A percentile compares a stretch with the other conserved stretches of the same genome.
These are phyloP conservation scores for Mythimna loreyi DNA, from an alignment of 2,888 invertebrate species.

Conservation along the genomic window DNA sequence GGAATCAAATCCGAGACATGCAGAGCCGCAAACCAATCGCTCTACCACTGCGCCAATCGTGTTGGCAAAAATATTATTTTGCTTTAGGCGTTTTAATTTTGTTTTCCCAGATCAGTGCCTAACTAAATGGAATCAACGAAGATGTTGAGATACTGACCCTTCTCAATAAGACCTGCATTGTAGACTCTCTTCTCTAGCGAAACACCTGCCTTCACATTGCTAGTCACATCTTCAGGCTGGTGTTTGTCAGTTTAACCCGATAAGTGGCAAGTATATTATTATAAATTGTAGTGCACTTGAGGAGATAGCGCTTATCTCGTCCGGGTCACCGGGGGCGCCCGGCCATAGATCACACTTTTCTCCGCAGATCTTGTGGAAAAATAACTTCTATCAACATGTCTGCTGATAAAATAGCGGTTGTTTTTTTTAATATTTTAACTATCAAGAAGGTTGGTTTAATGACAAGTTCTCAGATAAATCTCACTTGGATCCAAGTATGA, in stretches of 20 bases:
- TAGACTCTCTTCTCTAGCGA: neutral
- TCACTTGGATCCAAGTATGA: neutral
- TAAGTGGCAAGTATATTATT: constrained; percentile 58
- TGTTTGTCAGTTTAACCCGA: constrained; percentile 60
- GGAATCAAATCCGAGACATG: too few species aligned
- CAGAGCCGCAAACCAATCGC: too few species aligned
- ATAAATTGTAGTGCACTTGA: constrained; percentile 74
- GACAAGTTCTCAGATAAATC: constrained; percentile 4
- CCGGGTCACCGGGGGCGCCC: constrained; percentile 71
- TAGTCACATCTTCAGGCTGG: constrained; percentile 21
- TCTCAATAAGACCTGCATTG: neutral
- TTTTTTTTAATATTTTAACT: constrained; percentile 9
- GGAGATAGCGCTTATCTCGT: constrained; percentile 73
- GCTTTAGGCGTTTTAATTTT: too few species aligned
- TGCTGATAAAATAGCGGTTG: constrained; percentile 40
- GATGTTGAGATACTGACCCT: neutral
- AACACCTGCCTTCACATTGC: constrained; percentile 3
- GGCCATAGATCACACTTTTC: constrained; percentile 72
- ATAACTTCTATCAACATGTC: constrained; percentile 54
- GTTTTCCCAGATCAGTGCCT: too few species aligned
- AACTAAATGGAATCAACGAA: neutral
- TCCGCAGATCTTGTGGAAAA: constrained; percentile 66
- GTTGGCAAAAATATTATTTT: too few species aligned
- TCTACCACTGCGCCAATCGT: too few species aligned
- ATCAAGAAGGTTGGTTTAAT: neutral